Evolutionary conservation across 2,113 vertebrate genomes (phyloP).

Genomic region (Poicephalus gulielmi): DNA sequence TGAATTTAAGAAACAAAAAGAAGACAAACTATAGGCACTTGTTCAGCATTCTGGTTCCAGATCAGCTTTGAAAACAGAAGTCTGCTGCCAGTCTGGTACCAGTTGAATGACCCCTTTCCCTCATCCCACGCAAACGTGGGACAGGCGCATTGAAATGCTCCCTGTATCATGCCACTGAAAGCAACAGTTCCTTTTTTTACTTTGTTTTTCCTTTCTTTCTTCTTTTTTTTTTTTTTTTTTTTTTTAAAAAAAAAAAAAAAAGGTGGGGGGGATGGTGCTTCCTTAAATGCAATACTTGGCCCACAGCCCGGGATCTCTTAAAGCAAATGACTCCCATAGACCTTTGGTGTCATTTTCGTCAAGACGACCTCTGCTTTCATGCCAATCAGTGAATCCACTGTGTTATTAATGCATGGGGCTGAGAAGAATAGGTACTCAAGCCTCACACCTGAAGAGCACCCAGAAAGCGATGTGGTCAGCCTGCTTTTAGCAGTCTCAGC

Average conservation of each 20-base stretch:
- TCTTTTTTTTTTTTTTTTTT: neutral
- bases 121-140: neutral
- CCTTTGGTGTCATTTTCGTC: conserved; percentile 71
- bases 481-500: neutral
- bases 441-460: conserved; percentile 48
- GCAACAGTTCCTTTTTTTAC: neutral
- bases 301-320: conserved; percentile 65
- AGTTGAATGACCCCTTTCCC: neutral
- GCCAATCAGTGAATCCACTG: conserved; percentile 47
- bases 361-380: conserved; percentile 68
- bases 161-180: neutral
- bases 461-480: neutral
- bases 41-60: conserved; percentile 32
- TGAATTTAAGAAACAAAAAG: neutral
- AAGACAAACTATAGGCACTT: neutral
- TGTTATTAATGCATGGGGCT: conserved; percentile 41
- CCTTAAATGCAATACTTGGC: conserved; percentile 74
- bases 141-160: accelerated
- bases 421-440: neutral
- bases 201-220: neutral
- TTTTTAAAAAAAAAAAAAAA: conserved; percentile 44
- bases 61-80: conserved; percentile 3
- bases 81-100: neutral
- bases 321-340: conserved; percentile 67
- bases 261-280: neutral